Conservation (phyloP, 2,113 vertebrate genomes). For the Sander vitreus region DNA sequence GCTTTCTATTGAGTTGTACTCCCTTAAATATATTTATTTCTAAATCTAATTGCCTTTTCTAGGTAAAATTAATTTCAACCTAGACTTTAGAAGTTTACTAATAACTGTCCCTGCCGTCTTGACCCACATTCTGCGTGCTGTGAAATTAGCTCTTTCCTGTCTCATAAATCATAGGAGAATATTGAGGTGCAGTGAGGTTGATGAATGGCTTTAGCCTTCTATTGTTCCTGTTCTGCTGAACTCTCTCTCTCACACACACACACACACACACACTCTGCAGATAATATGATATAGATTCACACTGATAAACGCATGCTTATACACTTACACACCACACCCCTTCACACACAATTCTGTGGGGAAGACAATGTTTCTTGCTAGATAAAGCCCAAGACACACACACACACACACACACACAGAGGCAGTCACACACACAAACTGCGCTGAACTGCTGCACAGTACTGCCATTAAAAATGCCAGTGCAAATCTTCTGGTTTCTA, state of each 20-base stretch:
- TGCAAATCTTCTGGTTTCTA: not conserved
- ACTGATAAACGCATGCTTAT: not conserved
- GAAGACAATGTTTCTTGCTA: constrained; percentile 29
- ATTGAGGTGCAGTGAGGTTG: constrained; percentile 10
- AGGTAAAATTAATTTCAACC: not conserved
- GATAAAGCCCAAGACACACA: not conserved
- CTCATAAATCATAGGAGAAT: constrained; percentile 51
- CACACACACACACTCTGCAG: not conserved
- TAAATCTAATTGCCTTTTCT: not conserved
- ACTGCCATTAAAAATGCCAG: constrained; percentile 7
- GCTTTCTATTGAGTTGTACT: not conserved
- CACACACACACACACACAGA: not conserved
- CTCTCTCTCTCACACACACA: not conserved
- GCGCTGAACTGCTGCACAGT: not conserved
- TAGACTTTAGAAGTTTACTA: not conserved
- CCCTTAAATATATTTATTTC: not conserved
- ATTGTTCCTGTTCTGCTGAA: constrained; percentile 13
- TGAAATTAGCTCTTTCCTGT: constrained; percentile 31
- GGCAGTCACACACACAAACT: not conserved
- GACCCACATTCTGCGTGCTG: constrained; percentile 21
- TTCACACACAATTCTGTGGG: constrained; percentile 2
- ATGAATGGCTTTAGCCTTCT: constrained; percentile 50
- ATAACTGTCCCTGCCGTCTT: constrained; percentile 2
- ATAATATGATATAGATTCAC: not conserved
- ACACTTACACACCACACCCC: not conserved